Evolutionary conservation across 2,888 invertebrate genomes (phyloP).

Genomic region (Brachylomia viminalis): DNA sequence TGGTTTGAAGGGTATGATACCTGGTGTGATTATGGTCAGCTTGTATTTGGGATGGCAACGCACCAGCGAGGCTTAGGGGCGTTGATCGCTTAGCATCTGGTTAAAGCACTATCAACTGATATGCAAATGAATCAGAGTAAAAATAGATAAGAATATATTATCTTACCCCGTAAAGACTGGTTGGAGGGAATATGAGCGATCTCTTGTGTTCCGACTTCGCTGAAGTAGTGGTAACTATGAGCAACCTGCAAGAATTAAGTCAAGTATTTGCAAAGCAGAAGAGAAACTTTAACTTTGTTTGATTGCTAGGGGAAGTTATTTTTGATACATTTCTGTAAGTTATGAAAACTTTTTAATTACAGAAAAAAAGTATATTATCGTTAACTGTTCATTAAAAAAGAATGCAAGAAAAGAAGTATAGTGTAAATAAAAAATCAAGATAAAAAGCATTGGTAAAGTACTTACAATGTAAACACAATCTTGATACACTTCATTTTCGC

Average conservation of each 20-base stretch:
- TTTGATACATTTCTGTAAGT: not conserved
- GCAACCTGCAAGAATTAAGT: slow-evolving; percentile 65
- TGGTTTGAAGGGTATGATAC: not conserved
- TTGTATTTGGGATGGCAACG: not conserved
- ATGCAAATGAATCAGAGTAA: not conserved
- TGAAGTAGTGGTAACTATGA: slow-evolving; percentile 67
- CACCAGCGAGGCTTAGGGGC: no score
- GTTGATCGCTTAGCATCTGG: not conserved
- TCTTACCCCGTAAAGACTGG: slow-evolving; percentile 87
- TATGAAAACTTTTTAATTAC: not conserved
- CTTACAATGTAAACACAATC: slow-evolving; percentile 73
- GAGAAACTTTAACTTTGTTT: not conserved
- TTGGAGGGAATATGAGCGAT: slow-evolving; percentile 83
- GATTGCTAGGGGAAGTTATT: not conserved
- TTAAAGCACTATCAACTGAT: not conserved
- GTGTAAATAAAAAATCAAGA: accelerated
- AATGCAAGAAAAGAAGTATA: not conserved
- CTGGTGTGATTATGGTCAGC: not conserved
- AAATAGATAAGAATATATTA: not conserved
- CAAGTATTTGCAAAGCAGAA: not conserved
- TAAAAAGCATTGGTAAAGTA: slow-evolving; percentile 31
- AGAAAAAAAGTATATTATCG: not conserved
- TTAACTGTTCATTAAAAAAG: not conserved
- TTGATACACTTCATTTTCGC: slow-evolving; percentile 71
- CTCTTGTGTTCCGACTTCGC: slow-evolving; percentile 80